Evolutionary conservation across 2,888 invertebrate genomes (phyloP), one percentile per base, ranked within the genome.

Genomic region (Synergus itoensis): DNA sequence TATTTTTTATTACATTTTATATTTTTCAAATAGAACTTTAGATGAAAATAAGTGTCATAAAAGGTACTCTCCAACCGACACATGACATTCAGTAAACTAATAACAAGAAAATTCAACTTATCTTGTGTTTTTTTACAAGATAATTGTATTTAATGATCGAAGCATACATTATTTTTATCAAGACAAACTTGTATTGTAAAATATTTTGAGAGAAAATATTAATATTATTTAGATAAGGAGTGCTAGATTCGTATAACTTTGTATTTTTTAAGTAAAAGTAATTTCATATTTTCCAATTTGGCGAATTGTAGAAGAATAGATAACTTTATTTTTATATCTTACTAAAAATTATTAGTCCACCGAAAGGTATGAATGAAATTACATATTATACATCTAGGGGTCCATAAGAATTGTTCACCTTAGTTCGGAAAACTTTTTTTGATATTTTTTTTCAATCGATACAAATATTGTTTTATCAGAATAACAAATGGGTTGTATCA

Each of bases 401-500:
- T n/a, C n/a, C n/a, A 28, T 28, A 28, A 28, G 28, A 28, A 28
- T 28, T 28, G 28, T 28, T 28, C 28, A 28, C 28, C 3, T 28
- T 28, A 28, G 28, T 28, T 28, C 28, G 36, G 4, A 16, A 48
- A 16, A 48, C 48, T 48, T 65, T 21, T 65, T 9, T 65, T 40
- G 36, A 40, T 40, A 65, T 18, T 41, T 43, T 65, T 43, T n/a
- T 43, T 67, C 21, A 7, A 67, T 43, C 67, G 12, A 43, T 18
- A 41, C 43, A 67, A 67, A 67, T 67, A 67, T 67, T 67, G 43
- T 67, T 43, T 67, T 67, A 67, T 65, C 65, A 43, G 43, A 65
- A 65, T 43, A 65, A 65, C 12, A 65, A 65, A 65, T 65, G 65
- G 40, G n/a, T 18, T 9, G 43, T 64, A n/a, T 65, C 43, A 65